Base-by-base conservation (phyloP, 2,888 invertebrate genomes). In the Sturmia bella region DNA sequence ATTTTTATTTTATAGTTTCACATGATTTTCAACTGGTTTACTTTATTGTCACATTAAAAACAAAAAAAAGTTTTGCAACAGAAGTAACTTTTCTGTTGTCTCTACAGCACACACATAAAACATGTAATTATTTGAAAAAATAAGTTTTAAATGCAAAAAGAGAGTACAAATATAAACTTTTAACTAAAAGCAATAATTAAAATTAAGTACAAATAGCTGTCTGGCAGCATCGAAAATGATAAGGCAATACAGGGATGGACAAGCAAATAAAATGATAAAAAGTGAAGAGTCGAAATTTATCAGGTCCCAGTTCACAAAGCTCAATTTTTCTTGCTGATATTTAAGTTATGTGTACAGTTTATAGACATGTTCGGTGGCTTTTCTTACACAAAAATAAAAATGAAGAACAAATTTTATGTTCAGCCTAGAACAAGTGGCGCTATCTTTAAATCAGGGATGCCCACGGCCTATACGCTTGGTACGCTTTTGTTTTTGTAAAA, bases 11-110 rank as follows among this genome's bases (percentile, higher is more conserved):
- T n/a, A 63, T 13, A 68, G 54, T 57, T 66, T 11, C 63, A 17
- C 21, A 64, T 70, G 56, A 66, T 77, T 75, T 82, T 74, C 74
- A 78, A 70, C 70, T 70, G 78, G 64, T 78, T 82, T 82, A 78
- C 70, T 78, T 78, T 74, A 82, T 82, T 78, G 70, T 74, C 70
- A 75, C 45, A 54, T 45, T 3, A 54, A 17, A 48, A 59, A 56
- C 63, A 54, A 69, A 17, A 43, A 4, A 57, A 17, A 66, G 27
- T 69, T 64, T 74, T n/a, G 4, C 17, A 68, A 76, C 50, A 27
- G 64, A 32, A 56, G 39, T n/a, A 57, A 75, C 27, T 56, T 77
- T 56, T 56, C 19, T 56, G 41, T 54, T 61, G 59, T 69, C 61
- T 61, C 24, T 64, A 11, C 39, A n/a, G 24, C 39, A 56, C 15